Evolutionary conservation across 2,797 vertebrate species (phyloP).

Genomic region (Gorsachius magnificus): DNA sequence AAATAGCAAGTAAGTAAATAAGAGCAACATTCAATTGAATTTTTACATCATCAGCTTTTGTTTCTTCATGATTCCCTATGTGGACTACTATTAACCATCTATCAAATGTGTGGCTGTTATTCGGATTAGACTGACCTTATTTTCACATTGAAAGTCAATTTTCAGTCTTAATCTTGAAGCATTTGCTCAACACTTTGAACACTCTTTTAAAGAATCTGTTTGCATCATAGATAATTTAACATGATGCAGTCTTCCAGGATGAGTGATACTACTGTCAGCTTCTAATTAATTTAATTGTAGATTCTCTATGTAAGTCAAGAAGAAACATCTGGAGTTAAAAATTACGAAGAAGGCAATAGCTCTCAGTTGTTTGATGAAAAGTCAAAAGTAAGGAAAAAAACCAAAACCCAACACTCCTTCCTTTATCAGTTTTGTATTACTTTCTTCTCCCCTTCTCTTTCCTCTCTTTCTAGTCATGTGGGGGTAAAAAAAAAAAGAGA

Average conservation of each 20-base stretch:
- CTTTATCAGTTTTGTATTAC: not conserved
- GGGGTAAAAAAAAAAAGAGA: fast-evolving
- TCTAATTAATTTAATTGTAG: slow-evolving; percentile 21
- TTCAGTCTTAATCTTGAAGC: not conserved
- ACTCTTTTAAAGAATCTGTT: not conserved
- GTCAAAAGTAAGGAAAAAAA: not conserved
- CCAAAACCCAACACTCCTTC: not conserved
- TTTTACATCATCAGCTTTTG: not conserved
- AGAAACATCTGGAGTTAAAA: slow-evolving; percentile 19
- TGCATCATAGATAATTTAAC: not conserved
- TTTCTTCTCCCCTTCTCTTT: not conserved
- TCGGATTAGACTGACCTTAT: not conserved
- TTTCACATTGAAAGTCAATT: not conserved
- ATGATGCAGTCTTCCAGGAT: not conserved
- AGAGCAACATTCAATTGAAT: not conserved
- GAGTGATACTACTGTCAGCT: not conserved
- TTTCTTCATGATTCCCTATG: not conserved
- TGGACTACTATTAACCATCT: not conserved
- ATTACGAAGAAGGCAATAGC: not conserved
- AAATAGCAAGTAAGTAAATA: not conserved
- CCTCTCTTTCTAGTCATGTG: not conserved
- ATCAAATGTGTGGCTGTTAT: not conserved
- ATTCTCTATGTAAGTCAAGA: not conserved
- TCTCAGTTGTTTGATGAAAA: not conserved
- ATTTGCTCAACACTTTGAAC: not conserved